A percentile compares a stretch with the other conserved stretches of the same genome.
These are phyloP conservation scores for Dasypogon diadema DNA, from an alignment of 2,888 invertebrate genomes.

Conservation along the genomic window DNA sequence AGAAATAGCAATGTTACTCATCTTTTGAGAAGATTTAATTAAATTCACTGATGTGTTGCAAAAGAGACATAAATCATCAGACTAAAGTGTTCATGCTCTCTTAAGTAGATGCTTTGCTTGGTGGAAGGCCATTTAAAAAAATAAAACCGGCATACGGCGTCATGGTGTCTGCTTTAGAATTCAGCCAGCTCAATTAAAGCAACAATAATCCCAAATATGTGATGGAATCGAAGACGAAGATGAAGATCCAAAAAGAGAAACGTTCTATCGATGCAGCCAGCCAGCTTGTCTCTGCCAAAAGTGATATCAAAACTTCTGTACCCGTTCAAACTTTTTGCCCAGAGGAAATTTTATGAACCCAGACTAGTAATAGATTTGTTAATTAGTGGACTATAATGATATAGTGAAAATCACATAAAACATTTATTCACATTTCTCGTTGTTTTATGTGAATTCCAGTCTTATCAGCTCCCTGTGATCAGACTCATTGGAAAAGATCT, in stretches of 20 bases:
- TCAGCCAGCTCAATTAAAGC: background rate
- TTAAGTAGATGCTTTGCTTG: conserved; percentile 9
- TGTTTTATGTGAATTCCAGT: conserved; percentile 26
- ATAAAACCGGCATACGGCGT: background rate
- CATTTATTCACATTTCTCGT: background rate
- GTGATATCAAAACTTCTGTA: background rate
- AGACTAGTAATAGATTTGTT: background rate
- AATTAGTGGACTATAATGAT: background rate
- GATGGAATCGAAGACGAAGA: background rate
- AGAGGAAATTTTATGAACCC: background rate
- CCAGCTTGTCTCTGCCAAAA: background rate
- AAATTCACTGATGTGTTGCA: conserved; percentile 20
- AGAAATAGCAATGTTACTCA: conserved; percentile 19
- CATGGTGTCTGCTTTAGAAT: background rate
- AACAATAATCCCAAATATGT: background rate
- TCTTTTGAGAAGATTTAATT: background rate
- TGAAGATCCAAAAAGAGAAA: background rate
- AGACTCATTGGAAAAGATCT: background rate
- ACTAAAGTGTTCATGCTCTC: conserved; percentile 18
- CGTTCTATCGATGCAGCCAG: background rate
- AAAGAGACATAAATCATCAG: conserved; percentile 21
- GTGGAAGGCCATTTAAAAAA: background rate
- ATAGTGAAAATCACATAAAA: background rate
- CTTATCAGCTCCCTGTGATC: conserved; percentile 31
- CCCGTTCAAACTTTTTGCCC: background rate